Evolutionary conservation across 64 coral and sea anemone species (phyloP).

Genomic region (Montipora capricornis): DNA sequence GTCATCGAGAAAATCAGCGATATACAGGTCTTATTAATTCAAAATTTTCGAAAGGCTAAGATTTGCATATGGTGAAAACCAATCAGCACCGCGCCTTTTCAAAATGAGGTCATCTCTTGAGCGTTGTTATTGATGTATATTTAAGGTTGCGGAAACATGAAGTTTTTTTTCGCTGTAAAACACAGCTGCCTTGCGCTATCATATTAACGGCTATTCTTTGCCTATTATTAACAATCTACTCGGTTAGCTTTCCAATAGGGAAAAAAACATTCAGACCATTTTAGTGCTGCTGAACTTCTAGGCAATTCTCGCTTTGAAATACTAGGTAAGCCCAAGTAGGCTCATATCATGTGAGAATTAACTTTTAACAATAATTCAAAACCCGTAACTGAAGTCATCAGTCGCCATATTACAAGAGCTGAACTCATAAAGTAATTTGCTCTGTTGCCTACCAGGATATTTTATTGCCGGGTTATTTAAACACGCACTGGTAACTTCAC

Average conservation of each 20-base stretch:
- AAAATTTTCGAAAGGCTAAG: slow-evolving; percentile 29
- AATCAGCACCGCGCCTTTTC: slow-evolving; percentile 50
- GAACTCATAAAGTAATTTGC: no score
- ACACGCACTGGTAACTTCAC: no score
- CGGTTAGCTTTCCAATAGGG: neutral
- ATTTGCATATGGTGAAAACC: slow-evolving; percentile 79
- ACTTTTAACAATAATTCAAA: no score
- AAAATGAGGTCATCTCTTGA: slow-evolving; percentile 66
- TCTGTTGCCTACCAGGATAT: no score
- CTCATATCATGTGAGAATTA: no score
- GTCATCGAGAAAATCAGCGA: slow-evolving; percentile 38
- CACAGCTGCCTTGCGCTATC: slow-evolving; percentile 72
- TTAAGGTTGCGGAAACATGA: slow-evolving; percentile 64
- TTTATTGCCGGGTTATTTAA: no score
- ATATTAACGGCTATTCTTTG: slow-evolving; percentile 72
- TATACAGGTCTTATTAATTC: slow-evolving; percentile 31
- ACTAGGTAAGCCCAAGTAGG: no score
- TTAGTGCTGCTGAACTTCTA: neutral
- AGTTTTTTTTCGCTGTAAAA: slow-evolving; percentile 59
- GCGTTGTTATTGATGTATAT: slow-evolving; percentile 76
- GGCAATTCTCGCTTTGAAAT: neutral
- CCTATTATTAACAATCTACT: neutral
- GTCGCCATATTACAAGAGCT: no score
- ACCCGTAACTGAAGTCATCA: no score
- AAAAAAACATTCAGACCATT: slow-evolving; percentile 4